phyloP scores from a whole-genome alignment of 2,888 invertebrate species.

The Idaea straminata region DNA sequence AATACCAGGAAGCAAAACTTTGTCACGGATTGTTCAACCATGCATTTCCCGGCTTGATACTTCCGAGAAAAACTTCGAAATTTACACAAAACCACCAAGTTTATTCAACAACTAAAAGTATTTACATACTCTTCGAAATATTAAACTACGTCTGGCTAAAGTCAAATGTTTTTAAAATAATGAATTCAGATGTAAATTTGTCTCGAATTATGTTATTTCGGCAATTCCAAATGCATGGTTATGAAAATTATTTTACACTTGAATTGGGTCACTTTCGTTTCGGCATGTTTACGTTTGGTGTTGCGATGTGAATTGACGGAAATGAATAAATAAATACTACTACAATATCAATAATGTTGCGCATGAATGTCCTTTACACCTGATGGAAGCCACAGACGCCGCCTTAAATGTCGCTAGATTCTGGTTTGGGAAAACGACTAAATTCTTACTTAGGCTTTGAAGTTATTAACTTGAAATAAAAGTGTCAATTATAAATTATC shows the following conservation, averaged over 20 bases:
- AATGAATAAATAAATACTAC: neutral
- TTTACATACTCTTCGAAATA: neutral
- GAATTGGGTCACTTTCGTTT: neutral
- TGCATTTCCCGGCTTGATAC: neutral
- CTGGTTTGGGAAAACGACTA: too few species aligned
- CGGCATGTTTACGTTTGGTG: neutral
- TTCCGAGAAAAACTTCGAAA: neutral
- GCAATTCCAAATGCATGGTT: neutral
- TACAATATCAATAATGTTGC: too few species aligned
- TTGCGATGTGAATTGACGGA: neutral
- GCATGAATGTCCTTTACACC: too few species aligned
- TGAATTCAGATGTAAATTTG: neutral
- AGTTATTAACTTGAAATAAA: too few species aligned
- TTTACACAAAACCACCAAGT: neutral
- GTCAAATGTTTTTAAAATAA: neutral
- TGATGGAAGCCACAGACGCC: too few species aligned
- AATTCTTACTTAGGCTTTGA: too few species aligned
- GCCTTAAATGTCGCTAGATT: too few species aligned
- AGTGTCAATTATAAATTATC: too few species aligned
- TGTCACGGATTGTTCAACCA: neutral
- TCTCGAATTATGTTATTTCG: neutral
- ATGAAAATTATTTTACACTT: neutral
- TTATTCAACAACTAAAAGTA: neutral
- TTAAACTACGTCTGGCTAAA: neutral
- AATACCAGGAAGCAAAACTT: constrained; percentile 1